A percentile compares a stretch with the other conserved stretches of the same genome.
Conservation (phyloP, 2,888 invertebrate genomes). For the Achlya flavicornis region DNA sequence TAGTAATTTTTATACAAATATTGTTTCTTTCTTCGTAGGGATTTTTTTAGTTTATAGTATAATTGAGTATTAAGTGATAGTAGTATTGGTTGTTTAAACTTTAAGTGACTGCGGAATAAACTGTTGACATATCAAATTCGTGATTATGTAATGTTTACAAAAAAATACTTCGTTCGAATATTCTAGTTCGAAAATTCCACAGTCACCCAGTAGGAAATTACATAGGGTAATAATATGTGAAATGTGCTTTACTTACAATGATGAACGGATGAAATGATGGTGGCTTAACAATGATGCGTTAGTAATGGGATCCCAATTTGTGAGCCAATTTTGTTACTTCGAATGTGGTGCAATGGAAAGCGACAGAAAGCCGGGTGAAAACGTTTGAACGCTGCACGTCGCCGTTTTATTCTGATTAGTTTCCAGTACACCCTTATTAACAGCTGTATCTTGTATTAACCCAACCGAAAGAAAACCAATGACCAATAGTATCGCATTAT, state of each 20-base stretch:
- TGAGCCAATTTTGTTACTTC: slow-evolving; percentile 82
- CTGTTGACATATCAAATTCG: not conserved
- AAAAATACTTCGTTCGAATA: not conserved
- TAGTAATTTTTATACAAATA: too few relatives aligned
- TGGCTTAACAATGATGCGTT: slow-evolving; percentile 82
- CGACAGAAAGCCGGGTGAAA: slow-evolving; percentile 79
- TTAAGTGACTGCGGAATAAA: not conserved
- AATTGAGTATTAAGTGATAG: not conserved
- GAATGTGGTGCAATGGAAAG: slow-evolving; percentile 82
- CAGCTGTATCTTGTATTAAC: slow-evolving; percentile 85
- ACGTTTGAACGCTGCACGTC: slow-evolving; percentile 66
- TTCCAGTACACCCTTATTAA: slow-evolving; percentile 80
- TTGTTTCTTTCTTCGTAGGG: too few relatives aligned
- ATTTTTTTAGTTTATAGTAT: not conserved
- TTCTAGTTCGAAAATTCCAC: slow-evolving; percentile 34
- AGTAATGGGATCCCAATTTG: slow-evolving; percentile 82
- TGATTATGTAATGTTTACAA: not conserved
- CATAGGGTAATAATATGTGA: slow-evolving; percentile 52
- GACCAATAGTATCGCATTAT: slow-evolving; percentile 80
- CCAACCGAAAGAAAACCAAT: slow-evolving; percentile 84
- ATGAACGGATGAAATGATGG: slow-evolving; percentile 77
- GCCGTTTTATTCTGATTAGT: slow-evolving; percentile 73
- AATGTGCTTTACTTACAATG: slow-evolving; percentile 80
- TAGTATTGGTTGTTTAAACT: not conserved
- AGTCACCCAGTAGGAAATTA: slow-evolving; percentile 43